Percentiles rank a stretch among this genome's conserved stretches.
These are phyloP conservation scores for Euclidia mi DNA, from an alignment of 2,888 invertebrate species.

Conservation along the genomic window DNA sequence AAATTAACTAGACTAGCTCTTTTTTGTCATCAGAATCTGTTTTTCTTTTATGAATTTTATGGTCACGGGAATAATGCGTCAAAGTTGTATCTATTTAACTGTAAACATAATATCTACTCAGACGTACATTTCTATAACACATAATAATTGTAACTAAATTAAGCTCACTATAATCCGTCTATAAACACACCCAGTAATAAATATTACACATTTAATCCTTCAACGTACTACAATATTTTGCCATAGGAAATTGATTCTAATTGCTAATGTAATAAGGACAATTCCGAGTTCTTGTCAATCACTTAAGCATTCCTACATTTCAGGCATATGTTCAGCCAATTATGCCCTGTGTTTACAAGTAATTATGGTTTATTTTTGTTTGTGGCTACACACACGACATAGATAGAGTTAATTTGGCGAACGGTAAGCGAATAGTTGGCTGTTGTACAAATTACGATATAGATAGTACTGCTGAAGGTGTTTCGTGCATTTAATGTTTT, in stretches of 20 bases:
- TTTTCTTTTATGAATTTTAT: too few relatives aligned
- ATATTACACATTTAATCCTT: slow-evolving; percentile 46
- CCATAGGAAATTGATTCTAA: slow-evolving; percentile 27
- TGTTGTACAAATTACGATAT: slow-evolving; percentile 35
- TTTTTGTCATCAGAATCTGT: too few relatives aligned
- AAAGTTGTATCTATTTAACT: too few relatives aligned
- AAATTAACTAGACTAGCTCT: too few relatives aligned
- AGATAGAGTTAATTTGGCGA: slow-evolving; percentile 46
- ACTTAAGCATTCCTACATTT: neutral
- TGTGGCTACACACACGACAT: neutral
- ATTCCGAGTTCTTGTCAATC: slow-evolving; percentile 32
- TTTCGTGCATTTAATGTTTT: slow-evolving; percentile 17
- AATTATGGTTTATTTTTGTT: slow-evolving; percentile 15
- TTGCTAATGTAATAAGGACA: slow-evolving; percentile 23
- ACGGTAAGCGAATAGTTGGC: slow-evolving; percentile 50
- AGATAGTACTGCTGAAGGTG: slow-evolving; percentile 31
- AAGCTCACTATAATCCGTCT: too few relatives aligned
- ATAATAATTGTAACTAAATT: too few relatives aligned
- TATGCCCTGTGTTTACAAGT: slow-evolving; percentile 4
- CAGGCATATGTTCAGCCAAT: neutral
- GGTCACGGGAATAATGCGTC: too few relatives aligned
- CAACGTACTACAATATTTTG: slow-evolving; percentile 27
- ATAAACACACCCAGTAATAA: slow-evolving; percentile 3
- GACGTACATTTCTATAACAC: too few relatives aligned
- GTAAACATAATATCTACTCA: too few relatives aligned